Percentiles rank a stretch among this genome's conserved stretches.
These are phyloP conservation scores for Hippocampus guttulatus DNA, from an alignment of 2,113 vertebrate genomes.

Conservation along the genomic window DNA sequence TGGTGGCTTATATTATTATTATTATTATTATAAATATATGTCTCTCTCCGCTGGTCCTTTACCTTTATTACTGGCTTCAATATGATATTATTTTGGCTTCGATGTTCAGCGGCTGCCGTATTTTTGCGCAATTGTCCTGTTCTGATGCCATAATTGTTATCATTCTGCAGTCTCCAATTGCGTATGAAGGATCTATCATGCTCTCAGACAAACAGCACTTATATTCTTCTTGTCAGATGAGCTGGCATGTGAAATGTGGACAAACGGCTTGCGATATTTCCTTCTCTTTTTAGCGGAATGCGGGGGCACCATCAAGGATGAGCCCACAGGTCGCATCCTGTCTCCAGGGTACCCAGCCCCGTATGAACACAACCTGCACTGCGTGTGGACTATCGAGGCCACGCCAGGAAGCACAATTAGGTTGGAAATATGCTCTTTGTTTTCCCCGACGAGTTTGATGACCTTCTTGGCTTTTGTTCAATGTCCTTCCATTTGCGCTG, in stretches of 20 bases:
- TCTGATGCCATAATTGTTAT: constrained; percentile 18
- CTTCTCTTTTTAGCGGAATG: constrained; percentile 81
- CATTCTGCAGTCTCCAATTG: constrained; percentile 26
- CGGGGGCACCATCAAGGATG: constrained; percentile 83
- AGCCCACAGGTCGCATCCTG: constrained; percentile 81
- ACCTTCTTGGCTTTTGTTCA: constrained; percentile 48
- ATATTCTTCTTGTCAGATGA: constrained; percentile 19
- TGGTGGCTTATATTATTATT: not conserved
- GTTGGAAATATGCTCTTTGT: constrained; percentile 67
- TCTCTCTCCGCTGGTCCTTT: not conserved
- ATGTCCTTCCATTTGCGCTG: constrained; percentile 51
- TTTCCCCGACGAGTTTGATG: constrained; percentile 36
- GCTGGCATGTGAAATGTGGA: constrained; percentile 19
- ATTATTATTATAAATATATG: no score
- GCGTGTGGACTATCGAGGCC: constrained; percentile 90
- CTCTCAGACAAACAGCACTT: constrained; percentile 24
- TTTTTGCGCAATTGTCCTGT: not conserved
- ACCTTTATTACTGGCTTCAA: not conserved
- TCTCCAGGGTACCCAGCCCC: constrained; percentile 95
- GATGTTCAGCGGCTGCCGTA: not conserved
- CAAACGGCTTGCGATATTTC: not conserved
- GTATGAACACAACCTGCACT: constrained; percentile 96
- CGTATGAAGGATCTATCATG: constrained; percentile 34
- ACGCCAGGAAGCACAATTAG: constrained; percentile 91
- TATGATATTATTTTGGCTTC: not conserved